Base-by-base conservation (phyloP, 92 coral and sea anemone species). In the Metridium senile region DNA sequence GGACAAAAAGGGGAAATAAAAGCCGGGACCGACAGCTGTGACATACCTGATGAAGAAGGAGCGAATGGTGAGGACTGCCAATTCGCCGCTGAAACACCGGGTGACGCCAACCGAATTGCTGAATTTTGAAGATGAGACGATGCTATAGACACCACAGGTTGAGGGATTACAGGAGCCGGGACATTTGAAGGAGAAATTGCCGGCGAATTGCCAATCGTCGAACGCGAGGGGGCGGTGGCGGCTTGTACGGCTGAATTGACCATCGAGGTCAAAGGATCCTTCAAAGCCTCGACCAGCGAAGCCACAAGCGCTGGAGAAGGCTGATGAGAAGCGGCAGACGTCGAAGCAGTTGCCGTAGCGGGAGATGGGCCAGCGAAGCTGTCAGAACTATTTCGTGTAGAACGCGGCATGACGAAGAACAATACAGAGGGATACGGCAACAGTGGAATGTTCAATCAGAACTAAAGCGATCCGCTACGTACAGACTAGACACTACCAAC, bases 401-500 rank as follows among this genome's bases (percentile, higher is more conserved):
- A 13, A 27, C 59, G 59, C 7, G 75, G 75, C 75, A 71, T 66
- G n/a, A n/a, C n/a, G n/a, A n/a, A n/a, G n/a, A n/a, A n/a, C n/a
- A n/a, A n/a, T n/a, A n/a, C n/a, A n/a, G n/a, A n/a, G n/a, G n/a
- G n/a, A n/a, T n/a, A n/a, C n/a, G n/a, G n/a, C n/a, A n/a, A n/a
- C n/a, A n/a, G n/a, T n/a, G n/a, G n/a, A n/a, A n/a, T n/a, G n/a
- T n/a, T n/a, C n/a, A n/a, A n/a, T n/a, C n/a, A n/a, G n/a, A n/a
- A n/a, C n/a, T n/a, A n/a, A n/a, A n/a, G n/a, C n/a, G n/a, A n/a
- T n/a, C n/a, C n/a, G n/a, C n/a, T n/a, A n/a, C n/a, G n/a, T n/a
- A n/a, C n/a, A n/a, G n/a, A n/a, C n/a, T n/a, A n/a, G n/a, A n/a
- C n/a, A n/a, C n/a, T n/a, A n/a, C n/a, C n/a, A n/a, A n/a, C n/a